Evolutionary conservation across 2,888 invertebrate species (phyloP).

Genomic region (Xestia ashworthii): DNA sequence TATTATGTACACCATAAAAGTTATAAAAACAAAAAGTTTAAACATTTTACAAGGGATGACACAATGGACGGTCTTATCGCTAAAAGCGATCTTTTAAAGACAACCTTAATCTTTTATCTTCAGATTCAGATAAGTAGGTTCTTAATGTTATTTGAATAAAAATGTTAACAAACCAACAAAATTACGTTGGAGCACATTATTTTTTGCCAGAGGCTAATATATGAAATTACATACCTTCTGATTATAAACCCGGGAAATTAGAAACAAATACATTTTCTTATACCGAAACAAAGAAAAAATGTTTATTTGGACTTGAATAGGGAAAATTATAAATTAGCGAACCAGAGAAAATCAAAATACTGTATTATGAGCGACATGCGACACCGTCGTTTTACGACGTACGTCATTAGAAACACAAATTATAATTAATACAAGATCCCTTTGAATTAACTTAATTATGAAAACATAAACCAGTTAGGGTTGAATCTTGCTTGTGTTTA

Average conservation of each 20-base stretch:
- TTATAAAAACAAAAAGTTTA: too few species aligned
- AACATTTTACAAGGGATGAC: too few species aligned
- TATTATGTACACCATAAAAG: too few species aligned
- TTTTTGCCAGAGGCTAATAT: neutral
- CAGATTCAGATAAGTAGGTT: neutral
- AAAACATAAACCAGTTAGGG: constrained; percentile 11
- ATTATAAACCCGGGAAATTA: neutral
- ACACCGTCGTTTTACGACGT: constrained; percentile 28
- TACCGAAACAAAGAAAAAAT: neutral
- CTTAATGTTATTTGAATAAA: neutral
- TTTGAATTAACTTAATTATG: constrained; percentile 21
- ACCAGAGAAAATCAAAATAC: neutral
- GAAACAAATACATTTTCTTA: neutral
- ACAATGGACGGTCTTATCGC: too few species aligned
- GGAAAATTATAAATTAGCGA: constrained; percentile 1
- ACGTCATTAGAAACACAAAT: constrained; percentile 45
- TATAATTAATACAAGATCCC: constrained; percentile 29
- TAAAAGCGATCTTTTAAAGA: too few species aligned
- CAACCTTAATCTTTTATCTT: too few species aligned
- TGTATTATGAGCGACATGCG: neutral
- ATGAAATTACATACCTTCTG: neutral
- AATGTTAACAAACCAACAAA: neutral
- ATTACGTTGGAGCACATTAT: too few species aligned
- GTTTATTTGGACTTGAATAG: neutral
- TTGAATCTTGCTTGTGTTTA: constrained; percentile 2